Percentiles rank a stretch among this genome's conserved stretches.
phyloP scores from a whole-genome alignment of 2,113 vertebrate genomes.

The Bungarus multicinctus region DNA sequence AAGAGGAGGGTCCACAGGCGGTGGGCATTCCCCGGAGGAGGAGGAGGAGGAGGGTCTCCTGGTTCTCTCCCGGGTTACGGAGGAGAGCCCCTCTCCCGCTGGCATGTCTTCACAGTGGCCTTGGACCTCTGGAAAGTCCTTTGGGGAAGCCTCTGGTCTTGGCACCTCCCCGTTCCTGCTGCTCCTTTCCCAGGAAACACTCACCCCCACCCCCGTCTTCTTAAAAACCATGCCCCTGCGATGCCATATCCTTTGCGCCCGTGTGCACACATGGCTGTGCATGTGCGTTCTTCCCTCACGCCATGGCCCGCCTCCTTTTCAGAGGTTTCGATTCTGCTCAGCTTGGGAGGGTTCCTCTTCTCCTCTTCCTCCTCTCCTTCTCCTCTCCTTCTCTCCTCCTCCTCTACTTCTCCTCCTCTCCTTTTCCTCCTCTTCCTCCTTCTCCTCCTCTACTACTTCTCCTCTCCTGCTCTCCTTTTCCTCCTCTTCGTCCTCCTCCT shows the following conservation, averaged over 20 bases:
- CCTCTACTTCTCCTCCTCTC: not conserved
- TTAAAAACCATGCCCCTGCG: not conserved
- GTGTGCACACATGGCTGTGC: not conserved
- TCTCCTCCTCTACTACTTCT: not conserved
- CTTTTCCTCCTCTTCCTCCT: not conserved
- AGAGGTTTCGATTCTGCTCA: not conserved
- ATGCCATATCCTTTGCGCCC: not conserved
- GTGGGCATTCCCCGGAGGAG: not conserved
- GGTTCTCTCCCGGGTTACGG: not conserved
- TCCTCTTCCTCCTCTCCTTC: too few relatives aligned
- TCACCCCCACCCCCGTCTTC: not conserved
- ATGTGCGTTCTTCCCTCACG: not conserved
- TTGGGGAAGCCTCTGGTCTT: slow-evolving; percentile 13
- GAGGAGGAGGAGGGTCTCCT: too few relatives aligned
- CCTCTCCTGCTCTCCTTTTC: fast-evolving
- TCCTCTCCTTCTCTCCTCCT: not conserved
- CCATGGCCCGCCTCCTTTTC: not conserved
- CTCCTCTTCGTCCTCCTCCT: not conserved
- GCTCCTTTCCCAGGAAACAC: not conserved
- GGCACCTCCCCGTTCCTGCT: not conserved
- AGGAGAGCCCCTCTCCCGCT: not conserved
- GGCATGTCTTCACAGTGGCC: too few relatives aligned
- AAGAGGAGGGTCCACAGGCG: not conserved
- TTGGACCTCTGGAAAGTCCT: not conserved
- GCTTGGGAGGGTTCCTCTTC: not conserved